Base-by-base conservation (phyloP, 2,113 vertebrate species). In the Chionis minor region DNA sequence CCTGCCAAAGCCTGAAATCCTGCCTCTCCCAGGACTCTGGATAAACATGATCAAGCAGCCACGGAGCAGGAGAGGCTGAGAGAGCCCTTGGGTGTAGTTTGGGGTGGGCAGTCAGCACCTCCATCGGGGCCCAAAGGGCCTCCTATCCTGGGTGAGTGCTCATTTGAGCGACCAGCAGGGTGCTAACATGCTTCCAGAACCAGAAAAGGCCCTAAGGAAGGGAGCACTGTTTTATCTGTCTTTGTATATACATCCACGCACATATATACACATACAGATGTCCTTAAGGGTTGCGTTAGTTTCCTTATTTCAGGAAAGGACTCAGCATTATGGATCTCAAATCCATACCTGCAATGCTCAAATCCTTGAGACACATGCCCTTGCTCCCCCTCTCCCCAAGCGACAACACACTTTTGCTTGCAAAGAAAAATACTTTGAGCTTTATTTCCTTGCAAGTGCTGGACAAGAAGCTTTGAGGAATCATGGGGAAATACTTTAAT, bases 301-400 rank as follows among this genome's bases (percentile, higher is more conserved):
- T 66, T 77, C 63, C 24, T 86, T 23, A 49, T 69, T 58, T 71
- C 51, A 62, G 86, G n/a, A 40, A 86, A 52, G 33, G 30, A 54
- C 16, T 67, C 23, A 28, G 32, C 44, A 40, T 35, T 63, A 40
- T 1, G 4, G 55, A 86, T 47, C 38, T 44, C 62, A 71, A 13
- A 27, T 8, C 9, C 30, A 44, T 16, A 71, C 14, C 49, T 58
- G 22, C 21, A 40, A 78, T 55, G 12, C 26, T 30, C 27, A 55
- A 19, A 42, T 20, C 61, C 56, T 56, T 26, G 47, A 27, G 32
- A 45, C 5, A 13, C 26, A 11, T 0, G 0, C 12, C 7, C 12
- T n/a, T 20, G 33, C 24, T 18, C 3, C 33, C 23, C 10, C 21
- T 62, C 49, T 81, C 27, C 42, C 70, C 27, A 66, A 40, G 72